A percentile compares a stretch with the other conserved stretches of the same genome.
Evolutionary conservation across 1,140 invertebrate genomes (phyloP).

Genomic region (Drosophila ananassae): DNA sequence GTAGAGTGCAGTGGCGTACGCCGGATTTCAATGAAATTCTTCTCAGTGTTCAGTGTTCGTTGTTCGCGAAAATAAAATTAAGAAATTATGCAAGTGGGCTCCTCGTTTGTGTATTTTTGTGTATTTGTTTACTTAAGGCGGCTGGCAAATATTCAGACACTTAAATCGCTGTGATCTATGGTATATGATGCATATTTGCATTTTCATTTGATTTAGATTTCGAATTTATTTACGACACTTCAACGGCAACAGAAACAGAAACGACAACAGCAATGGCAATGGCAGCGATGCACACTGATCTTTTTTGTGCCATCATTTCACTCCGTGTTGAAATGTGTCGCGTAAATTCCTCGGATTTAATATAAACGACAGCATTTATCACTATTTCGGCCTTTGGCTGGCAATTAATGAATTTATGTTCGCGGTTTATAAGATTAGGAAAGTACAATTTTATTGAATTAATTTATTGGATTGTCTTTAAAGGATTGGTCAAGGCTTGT

Average conservation of each 20-base stretch:
- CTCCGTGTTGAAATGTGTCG: constrained; percentile 18
- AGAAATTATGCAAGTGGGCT: constrained; percentile 55
- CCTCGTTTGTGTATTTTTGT: constrained; percentile 40
- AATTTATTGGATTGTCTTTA: neutral
- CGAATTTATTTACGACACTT: constrained; percentile 48
- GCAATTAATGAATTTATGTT: constrained; percentile 65
- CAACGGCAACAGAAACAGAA: constrained; percentile 28
- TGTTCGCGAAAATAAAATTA: constrained; percentile 49
- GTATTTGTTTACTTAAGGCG: constrained; percentile 59
- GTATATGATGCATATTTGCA: constrained; percentile 22
- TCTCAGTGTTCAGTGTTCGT: constrained; percentile 15
- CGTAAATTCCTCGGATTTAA: constrained; percentile 18
- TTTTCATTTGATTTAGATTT: constrained; percentile 22
- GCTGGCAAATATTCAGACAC: constrained; percentile 61
- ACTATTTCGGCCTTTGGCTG: constrained; percentile 23
- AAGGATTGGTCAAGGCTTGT: no score
- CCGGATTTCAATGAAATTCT: constrained; percentile 55
- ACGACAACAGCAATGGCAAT: constrained; percentile 27
- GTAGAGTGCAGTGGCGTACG: neutral
- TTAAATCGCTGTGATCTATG: constrained; percentile 61
- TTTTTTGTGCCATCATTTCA: constrained; percentile 32
- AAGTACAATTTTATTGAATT: constrained; percentile 12
- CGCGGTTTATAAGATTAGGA: constrained; percentile 49
- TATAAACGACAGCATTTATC: constrained; percentile 11
- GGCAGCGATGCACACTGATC: constrained; percentile 5